phyloP scores from a whole-genome alignment of 2,888 invertebrate species.

The Cephus runcator region DNA sequence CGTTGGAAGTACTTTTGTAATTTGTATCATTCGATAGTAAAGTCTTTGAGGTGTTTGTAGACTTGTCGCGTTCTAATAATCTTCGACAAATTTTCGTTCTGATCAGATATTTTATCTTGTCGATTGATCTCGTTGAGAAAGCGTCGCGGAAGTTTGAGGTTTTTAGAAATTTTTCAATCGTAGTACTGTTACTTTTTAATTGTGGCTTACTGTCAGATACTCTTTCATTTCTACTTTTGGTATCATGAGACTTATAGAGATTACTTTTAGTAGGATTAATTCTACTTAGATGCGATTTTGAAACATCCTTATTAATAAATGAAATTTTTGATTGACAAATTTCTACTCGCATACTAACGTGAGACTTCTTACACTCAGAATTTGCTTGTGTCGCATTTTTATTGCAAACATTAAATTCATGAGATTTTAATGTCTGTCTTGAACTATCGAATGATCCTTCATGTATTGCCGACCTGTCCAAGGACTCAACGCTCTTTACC shows the following conservation, averaged over 20 bases:
- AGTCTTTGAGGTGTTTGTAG: constrained; percentile 34
- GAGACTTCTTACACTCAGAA: not conserved
- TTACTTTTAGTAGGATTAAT: too few relatives aligned
- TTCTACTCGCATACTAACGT: not conserved
- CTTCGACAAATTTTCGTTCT: constrained; percentile 37
- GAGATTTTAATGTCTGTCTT: not conserved
- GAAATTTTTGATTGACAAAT: not conserved
- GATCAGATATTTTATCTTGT: constrained; percentile 40
- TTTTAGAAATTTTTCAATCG: not conserved
- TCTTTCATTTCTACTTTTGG: not conserved
- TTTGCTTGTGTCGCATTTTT: not conserved
- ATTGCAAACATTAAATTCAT: not conserved
- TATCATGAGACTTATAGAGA: not conserved
- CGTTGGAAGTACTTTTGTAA: constrained; percentile 30
- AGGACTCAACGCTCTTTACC: not conserved
- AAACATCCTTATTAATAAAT: not conserved
- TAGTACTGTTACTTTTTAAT: not conserved
- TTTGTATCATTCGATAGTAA: constrained; percentile 30
- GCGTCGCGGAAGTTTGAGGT: constrained; percentile 15
- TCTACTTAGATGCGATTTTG: not conserved
- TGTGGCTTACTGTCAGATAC: not conserved
- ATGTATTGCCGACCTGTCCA: not conserved
- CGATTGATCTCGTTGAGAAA: constrained; percentile 33
- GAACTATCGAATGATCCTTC: not conserved
- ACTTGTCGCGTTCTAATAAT: constrained; percentile 34